A percentile compares a stretch with the other conserved stretches of the same genome.
Evolutionary conservation across 2,888 invertebrate genomes (phyloP).

Genomic region (Oscheius sp.): DNA sequence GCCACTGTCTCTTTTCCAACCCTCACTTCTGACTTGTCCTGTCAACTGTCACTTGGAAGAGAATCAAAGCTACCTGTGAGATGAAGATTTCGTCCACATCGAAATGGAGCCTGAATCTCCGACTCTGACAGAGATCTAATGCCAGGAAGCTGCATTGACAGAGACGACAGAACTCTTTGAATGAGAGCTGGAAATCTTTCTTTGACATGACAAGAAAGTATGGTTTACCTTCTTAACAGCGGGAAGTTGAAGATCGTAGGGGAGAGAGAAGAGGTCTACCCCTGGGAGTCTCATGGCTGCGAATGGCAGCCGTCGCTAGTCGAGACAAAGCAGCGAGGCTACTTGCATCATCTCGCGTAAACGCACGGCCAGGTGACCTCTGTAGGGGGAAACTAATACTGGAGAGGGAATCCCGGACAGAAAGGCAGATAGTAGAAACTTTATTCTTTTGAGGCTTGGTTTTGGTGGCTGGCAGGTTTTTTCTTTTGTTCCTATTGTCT

Average conservation of each 20-base stretch:
- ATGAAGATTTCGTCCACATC: constrained; percentile 8
- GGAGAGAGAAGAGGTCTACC: constrained; percentile 14
- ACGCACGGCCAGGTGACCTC: constrained; percentile 14
- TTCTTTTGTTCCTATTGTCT: no score
- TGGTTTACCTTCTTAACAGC: constrained; percentile 4
- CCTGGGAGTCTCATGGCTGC: neutral
- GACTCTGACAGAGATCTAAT: constrained; percentile 3
- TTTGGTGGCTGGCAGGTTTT: no score
- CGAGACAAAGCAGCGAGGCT: neutral
- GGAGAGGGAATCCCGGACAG: neutral
- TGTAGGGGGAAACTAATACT: neutral
- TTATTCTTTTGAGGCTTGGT: no score
- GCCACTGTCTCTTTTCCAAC: constrained; percentile 4
- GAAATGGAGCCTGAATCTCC: constrained; percentile 10
- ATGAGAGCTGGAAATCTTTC: neutral
- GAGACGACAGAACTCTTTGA: constrained; percentile 18
- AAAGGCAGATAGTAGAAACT: neutral
- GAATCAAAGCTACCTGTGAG: neutral
- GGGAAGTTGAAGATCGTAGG: constrained; percentile 13
- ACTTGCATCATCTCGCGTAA: constrained; percentile 21
- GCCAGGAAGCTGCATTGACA: neutral
- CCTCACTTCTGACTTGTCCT: constrained; percentile 10
- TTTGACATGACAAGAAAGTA: neutral
- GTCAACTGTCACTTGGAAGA: neutral
- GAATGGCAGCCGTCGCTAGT: neutral